Base-by-base conservation (phyloP, 2,113 vertebrate species). In the Gasterosteus aculeatus region DNA sequence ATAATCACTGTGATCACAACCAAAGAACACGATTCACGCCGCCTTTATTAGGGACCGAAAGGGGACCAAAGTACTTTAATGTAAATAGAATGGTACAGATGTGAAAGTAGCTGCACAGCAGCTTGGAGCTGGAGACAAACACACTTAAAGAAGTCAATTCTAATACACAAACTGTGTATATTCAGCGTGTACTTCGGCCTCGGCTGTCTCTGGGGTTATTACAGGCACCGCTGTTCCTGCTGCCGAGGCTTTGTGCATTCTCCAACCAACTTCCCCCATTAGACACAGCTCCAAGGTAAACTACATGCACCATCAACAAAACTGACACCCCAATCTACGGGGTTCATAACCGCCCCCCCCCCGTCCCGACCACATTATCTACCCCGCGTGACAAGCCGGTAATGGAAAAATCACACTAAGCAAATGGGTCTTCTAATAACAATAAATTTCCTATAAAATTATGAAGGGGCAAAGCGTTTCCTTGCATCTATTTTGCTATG, bases 341-440 rank as follows among this genome's bases (percentile, higher is more conserved):
- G 95, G 96, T 97, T 97, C 96, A 97, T 95, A 96, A 95, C 88
- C 81, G 35, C 75, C 87, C n/a, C 70, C 69, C 62, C 33, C 81
- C 10, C 47, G n/a, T 26, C 73, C 31, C 82, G 89, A 94, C 94
- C 93, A 93, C 95, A 97, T 97, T 96, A 98, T 97, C 96, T 96
- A 96, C 95, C 95, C 95, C 94, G 94, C 94, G 94, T 99, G 97
- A 99, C 97, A 98, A 96, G 96, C 93, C 92, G 94, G 96, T 99
- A 98, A 98, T 97, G 96, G 98, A 98, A 98, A 99, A 97, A 97
- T 96, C 96, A 98, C 97, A 96, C 96, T 96, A 98, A 98, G 97
- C 96, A 98, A 99, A 99, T 99, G 97, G 96, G 95, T 98, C 95
- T 95, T 96, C 96, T 98, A 99, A 99, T 98, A 98, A 99, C 96